Evolutionary conservation across 2,888 invertebrate genomes (phyloP), one percentile per base, ranked within the genome.

Genomic region (Caenorhabditis angaria): DNA sequence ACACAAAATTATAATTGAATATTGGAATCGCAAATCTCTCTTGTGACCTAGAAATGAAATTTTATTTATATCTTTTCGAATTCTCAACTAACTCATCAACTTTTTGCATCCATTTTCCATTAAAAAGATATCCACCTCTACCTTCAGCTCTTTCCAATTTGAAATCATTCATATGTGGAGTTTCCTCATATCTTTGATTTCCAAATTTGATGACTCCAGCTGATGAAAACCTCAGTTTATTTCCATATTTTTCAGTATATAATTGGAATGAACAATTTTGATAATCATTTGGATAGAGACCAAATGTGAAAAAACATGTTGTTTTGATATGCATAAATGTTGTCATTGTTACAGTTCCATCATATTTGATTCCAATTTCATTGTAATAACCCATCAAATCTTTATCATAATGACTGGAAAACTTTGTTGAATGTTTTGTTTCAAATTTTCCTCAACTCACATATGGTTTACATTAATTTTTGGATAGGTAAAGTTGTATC

Each of bases 241-340:
- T 8, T 6, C 12, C 27, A 32, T 51, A 59, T 47, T 28, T 51
- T 53, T 59, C 51, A 1, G 66, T 10, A 22, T 59, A 56, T 10
- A 71, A 27, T 3, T 59, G 61, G 6, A 72, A 55, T 0, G 67
- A 54, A 47, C 72, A 72, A 24, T 72, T 72, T 18, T 72, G 72
- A 25, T 54, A 67, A 41, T 72, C 72, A 56, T 65, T 58, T 4
- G 72, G 72, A 51, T 57, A 72, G 0, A 60, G 54, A n/a, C 64
- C 67, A 47, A 65, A 72, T 3, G 10, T 18, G 53, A 72, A 72
- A 8, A 58, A 47, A n/a, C 72, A 72, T 2, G 66, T 22, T 0
- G 59, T 20, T 28, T 58, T 65, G 12, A 70, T 47, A 1, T 32
- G 41, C 20, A 18, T 41, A 6, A 2, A 10, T 14, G 41, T 41